Evolutionary conservation across 2,113 vertebrate genomes (phyloP).

Genomic region (Oophaga pumilio): DNA sequence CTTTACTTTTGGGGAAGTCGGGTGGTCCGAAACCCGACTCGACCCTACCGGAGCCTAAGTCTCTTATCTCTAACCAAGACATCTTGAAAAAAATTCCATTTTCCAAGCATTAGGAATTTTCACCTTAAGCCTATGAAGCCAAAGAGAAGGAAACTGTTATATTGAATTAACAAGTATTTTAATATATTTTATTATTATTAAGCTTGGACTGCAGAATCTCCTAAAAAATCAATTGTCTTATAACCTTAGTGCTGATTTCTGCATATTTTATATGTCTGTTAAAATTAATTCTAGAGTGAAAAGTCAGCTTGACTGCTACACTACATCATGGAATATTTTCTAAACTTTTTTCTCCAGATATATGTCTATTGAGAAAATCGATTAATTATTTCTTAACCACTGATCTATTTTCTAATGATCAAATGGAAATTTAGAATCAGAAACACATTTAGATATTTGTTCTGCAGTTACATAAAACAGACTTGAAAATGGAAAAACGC

Average conservation of each 20-base stretch:
- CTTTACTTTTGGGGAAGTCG: too few species aligned
- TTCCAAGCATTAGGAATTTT: not conserved
- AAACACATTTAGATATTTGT: not conserved
- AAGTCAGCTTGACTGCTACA: not conserved
- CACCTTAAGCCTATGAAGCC: not conserved
- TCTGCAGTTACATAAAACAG: constrained; percentile 27
- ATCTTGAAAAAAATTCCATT: not conserved
- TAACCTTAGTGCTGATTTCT: not conserved
- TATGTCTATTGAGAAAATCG: not conserved
- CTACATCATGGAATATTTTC: not conserved
- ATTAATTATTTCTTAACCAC: not conserved
- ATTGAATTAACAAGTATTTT: not conserved
- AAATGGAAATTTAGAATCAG: constrained; percentile 22
- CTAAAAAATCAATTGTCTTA: too few species aligned
- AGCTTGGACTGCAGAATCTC: too few species aligned
- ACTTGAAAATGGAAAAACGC: constrained; percentile 27
- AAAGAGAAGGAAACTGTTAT: not conserved
- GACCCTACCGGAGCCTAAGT: too few species aligned
- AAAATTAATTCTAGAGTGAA: not conserved
- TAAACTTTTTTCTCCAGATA: not conserved
- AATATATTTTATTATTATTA: too few species aligned
- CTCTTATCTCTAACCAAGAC: too few species aligned
- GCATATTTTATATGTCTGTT: not conserved
- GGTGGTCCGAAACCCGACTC: too few species aligned
- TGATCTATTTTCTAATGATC: not conserved